Evolutionary conservation across 2,797 vertebrate genomes (phyloP), one percentile per base, ranked within the genome.

Genomic region (Channallabes apus): DNA sequence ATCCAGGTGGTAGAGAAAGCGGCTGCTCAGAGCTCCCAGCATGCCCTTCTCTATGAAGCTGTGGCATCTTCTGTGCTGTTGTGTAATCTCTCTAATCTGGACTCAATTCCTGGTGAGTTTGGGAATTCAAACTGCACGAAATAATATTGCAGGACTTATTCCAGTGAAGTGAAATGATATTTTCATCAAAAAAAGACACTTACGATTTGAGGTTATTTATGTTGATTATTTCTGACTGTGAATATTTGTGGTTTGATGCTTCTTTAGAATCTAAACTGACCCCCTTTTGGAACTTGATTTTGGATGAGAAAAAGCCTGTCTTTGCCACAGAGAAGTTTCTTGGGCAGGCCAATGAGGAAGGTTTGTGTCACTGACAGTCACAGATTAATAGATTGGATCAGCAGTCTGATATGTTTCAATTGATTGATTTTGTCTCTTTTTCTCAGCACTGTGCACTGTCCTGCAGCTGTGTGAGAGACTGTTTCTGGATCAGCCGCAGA

Each of bases 281-380:
- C 85, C 93, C 84, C 90, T 98, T 99, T 90, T 99, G 98, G 98
- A 97, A 94, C 88, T 91, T 99, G 87, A 91, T 99, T 85, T 91
- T 98, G 87, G 98, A 99, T 93, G 97, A 99, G 90, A 99, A 97
- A 90, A 99, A 98, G 87, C 96, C 96, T 2, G 91, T 99, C 8
- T 98, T 99, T 92, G 97, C 97, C 58, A 97, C 97, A 4, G 98
- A 99, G 90, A 99, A 99, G 93, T 99, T 99, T 90, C 93, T 99
- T 46, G 96, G 95, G 9, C 95, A 97, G 91, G 95, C 96, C 5
- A 96, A 92, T 5, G 97, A 99, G 71, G 98, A 99, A 92, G 96
- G 98, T 99, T 93, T 94, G 94, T 35, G 11, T 71, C 22, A 20
- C 22, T 9, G n/a, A 72, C 35, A 86, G 17, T 46, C 38, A 2